Base-by-base conservation (phyloP, 2,113 vertebrate species). In the Diphyllodes magnificus region DNA sequence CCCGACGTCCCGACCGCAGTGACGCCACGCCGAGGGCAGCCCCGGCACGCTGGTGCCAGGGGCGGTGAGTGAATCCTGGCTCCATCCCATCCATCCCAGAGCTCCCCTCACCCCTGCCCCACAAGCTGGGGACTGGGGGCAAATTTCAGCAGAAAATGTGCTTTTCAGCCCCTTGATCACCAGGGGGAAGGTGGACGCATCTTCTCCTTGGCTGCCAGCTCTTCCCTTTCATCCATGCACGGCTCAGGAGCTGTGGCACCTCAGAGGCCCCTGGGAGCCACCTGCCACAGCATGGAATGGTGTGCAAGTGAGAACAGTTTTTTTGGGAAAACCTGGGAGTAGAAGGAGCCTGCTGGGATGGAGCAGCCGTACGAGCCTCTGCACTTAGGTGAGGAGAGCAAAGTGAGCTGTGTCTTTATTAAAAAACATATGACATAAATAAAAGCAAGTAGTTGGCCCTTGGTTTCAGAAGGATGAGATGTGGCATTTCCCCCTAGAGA, bases 361-460 rank as follows among this genome's bases (percentile, higher is more conserved):
- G 49, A 50, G n/a, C 9, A 13, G 56, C 57, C 23, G 28, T 12
- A 17, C 0, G 2, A 77, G 13, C 71, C 53, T n/a, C 24, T 53
- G 57, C 0, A 0, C 59, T 56, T 1, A 0, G 22, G 27, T 5
- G 9, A 60, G 23, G 50, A 81, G 73, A 15, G 22, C 54, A 39
- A 49, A 63, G 42, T 1, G 5, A 79, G 56, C 13, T 3, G 2
- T 10, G 37, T 3, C 22, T 37, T 69, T 27, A 12, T 24, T 2
- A 53, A 91, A 50, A 35, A 33, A 3, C 0, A 11, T 2, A 15
- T 5, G 11, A 30, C 54, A 31, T 13, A 49, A 49, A 40, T 37
- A n/a, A 42, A 85, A 35, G 8, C 60, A 70, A 65, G 20, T 19
- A 50, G 21, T 4, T 53, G 37, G 6, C 18, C 70, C 65, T 6